phyloP scores from a whole-genome alignment of 2,113 vertebrate species.

The Prunella himalayana region DNA sequence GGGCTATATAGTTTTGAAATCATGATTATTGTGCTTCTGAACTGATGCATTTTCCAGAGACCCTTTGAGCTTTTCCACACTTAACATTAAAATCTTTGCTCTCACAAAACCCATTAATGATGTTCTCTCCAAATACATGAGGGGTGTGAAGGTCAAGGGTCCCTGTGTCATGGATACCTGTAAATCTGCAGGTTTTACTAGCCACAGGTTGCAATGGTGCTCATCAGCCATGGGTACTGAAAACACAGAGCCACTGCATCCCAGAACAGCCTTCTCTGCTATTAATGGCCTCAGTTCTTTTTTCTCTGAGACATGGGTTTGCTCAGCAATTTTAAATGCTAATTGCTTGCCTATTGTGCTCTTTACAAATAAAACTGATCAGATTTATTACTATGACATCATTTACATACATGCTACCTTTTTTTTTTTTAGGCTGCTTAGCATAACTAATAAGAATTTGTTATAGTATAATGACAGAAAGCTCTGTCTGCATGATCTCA shows the following conservation, averaged over 20 bases:
- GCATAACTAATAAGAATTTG: background rate
- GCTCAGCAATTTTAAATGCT: background rate
- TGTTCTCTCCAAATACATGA: fast-evolving
- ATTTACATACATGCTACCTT: background rate
- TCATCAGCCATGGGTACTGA: fast-evolving
- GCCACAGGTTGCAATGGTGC: background rate
- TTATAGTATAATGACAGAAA: background rate
- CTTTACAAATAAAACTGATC: background rate
- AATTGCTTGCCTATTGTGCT: background rate
- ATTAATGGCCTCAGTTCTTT: background rate
- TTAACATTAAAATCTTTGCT: background rate
- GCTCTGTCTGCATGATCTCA: background rate
- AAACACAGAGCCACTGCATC: background rate
- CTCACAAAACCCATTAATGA: background rate
- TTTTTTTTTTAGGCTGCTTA: background rate
- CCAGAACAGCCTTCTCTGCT: background rate
- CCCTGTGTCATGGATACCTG: too few species aligned
- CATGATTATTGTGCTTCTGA: background rate
- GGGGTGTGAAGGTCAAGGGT: background rate
- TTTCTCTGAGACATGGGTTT: background rate
- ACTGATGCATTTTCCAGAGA: background rate
- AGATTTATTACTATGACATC: background rate
- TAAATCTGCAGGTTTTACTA: background rate
- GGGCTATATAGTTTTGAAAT: background rate
- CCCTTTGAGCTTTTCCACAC: background rate